Conservation (phyloP, 2,888 invertebrate genomes). For the Oxyscelio sp. region DNA sequence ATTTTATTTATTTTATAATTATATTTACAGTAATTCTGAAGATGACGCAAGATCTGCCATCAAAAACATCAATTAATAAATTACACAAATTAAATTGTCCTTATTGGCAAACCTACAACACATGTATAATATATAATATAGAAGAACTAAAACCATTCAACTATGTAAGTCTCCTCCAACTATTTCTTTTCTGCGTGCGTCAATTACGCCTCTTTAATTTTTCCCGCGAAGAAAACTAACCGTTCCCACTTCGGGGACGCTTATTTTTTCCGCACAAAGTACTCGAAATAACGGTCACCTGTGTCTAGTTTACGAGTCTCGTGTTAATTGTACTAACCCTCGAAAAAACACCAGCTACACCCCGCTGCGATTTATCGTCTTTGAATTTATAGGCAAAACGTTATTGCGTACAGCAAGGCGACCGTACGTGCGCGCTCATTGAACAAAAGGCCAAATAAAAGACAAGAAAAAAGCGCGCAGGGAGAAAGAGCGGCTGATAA, state of each 20-base stretch:
- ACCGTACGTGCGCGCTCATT: slow-evolving; percentile 64
- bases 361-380: slow-evolving; percentile 76
- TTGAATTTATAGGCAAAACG: slow-evolving; percentile 75
- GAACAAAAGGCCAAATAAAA: slow-evolving; percentile 52
- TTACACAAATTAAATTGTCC: no score
- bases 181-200: no score
- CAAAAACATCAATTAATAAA: no score
- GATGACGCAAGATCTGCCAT: no score
- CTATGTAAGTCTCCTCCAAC: no score
- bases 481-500: slow-evolving; percentile 31
- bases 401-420: slow-evolving; percentile 72
- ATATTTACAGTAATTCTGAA: no score
- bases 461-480: slow-evolving; percentile 19
- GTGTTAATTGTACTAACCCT: slow-evolving; percentile 81
- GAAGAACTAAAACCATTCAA: no score
- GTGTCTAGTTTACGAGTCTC: slow-evolving; percentile 78
- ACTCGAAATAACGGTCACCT: slow-evolving; percentile 77
- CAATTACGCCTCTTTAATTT: slow-evolving; percentile 11
- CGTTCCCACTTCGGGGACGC: slow-evolving; percentile 28
- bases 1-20: no score
- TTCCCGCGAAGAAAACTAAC: slow-evolving; percentile 15
- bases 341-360: slow-evolving; percentile 64
- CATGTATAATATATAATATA: no score
- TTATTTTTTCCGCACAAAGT: slow-evolving; percentile 64
- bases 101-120: no score